A percentile compares a stretch with the other conserved stretches of the same genome.
Evolutionary conservation across 2,888 invertebrate species (phyloP).

Genomic region (Acleris holmiana): DNA sequence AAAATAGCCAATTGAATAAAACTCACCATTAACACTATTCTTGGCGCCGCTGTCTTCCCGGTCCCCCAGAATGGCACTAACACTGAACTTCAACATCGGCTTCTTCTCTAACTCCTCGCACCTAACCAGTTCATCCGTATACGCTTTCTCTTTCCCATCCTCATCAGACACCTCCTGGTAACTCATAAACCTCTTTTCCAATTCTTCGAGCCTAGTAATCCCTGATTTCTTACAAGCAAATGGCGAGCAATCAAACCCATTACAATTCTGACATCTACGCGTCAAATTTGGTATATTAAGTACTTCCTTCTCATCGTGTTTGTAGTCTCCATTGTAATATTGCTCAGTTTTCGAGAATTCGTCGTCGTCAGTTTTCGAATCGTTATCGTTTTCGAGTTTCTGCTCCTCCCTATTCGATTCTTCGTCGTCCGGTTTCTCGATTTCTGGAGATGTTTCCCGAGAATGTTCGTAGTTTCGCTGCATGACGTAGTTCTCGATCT

Average conservation of each 20-base stretch:
- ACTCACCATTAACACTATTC: constrained; percentile 66
- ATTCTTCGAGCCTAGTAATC: constrained; percentile 68
- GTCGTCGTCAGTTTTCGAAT: constrained; percentile 68
- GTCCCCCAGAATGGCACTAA: constrained; percentile 94
- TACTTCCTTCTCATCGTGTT: constrained; percentile 70
- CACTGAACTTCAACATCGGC: constrained; percentile 95
- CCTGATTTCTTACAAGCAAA: constrained; percentile 78
- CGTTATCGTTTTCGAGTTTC: constrained; percentile 67
- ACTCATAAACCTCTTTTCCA: constrained; percentile 72
- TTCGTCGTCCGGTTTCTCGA: constrained; percentile 62
- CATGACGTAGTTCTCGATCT: constrained; percentile 71
- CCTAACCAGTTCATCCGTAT: constrained; percentile 73
- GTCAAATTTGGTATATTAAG: constrained; percentile 69
- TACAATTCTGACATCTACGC: constrained; percentile 82
- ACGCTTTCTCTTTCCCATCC: constrained; percentile 58
- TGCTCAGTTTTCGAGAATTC: constrained; percentile 66
- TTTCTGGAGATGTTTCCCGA: constrained; percentile 70
- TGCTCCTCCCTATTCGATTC: constrained; percentile 53
- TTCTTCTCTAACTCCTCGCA: constrained; percentile 83
- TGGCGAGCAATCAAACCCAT: constrained; percentile 82
- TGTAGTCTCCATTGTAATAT: constrained; percentile 63
- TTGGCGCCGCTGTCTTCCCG: constrained; percentile 65
- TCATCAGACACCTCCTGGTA: constrained; percentile 76
- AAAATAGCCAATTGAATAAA: neutral
- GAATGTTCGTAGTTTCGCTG: constrained; percentile 65